phyloP scores from a whole-genome alignment of 2,113 vertebrate species.

The Orthonyx spaldingii region DNA sequence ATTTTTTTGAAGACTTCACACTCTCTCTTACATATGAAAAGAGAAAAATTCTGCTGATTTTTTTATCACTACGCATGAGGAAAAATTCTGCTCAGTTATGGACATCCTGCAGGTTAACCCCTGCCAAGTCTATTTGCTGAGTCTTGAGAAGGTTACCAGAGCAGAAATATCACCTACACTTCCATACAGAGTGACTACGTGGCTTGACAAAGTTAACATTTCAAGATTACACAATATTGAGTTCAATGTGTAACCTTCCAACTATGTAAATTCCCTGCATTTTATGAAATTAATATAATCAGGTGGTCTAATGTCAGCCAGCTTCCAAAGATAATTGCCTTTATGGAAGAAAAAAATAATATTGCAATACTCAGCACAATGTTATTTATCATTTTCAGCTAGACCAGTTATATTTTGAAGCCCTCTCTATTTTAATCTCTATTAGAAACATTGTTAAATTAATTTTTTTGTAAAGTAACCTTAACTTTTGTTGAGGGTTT shows the following conservation, averaged over 20 bases:
- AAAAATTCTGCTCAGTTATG: conserved; percentile 3
- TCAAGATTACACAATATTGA: conserved; percentile 13
- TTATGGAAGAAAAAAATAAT: not conserved
- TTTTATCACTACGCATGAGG: not conserved
- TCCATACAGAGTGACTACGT: not conserved
- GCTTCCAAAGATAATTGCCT: conserved; percentile 7
- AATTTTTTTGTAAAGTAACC: not conserved
- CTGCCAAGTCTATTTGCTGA: conserved; percentile 3
- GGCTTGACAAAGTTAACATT: conserved; percentile 44
- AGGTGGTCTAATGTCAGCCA: not conserved
- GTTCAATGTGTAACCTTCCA: not conserved
- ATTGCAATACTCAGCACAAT: not conserved
- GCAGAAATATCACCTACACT: conserved; percentile 26
- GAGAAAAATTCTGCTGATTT: conserved; percentile 36
- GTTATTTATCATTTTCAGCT: not conserved
- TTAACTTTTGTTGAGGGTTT: not conserved
- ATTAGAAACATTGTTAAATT: not conserved
- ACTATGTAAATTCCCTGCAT: not conserved
- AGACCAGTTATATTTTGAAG: not conserved
- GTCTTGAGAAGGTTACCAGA: conserved; percentile 30
- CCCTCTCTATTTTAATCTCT: not conserved
- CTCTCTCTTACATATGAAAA: conserved; percentile 35
- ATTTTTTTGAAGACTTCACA: conserved; percentile 21
- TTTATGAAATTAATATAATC: conserved; percentile 12
- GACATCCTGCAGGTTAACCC: conserved; percentile 28